Evolutionary conservation across 2,888 invertebrate species (phyloP), one percentile per base, ranked within the genome.

Genomic region (Ypsolopha sequella): DNA sequence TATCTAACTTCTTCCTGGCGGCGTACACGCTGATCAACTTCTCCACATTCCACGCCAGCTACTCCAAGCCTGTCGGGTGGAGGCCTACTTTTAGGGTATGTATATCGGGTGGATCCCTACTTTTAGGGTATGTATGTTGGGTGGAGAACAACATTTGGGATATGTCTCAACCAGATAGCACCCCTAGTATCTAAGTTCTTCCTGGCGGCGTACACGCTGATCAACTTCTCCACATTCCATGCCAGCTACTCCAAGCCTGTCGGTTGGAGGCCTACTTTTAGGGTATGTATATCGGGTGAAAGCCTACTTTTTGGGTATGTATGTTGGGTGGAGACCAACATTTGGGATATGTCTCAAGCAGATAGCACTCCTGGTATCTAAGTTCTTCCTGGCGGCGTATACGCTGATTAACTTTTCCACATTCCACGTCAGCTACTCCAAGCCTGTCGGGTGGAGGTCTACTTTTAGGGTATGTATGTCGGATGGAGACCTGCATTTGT

Each of bases 1-100:
- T 97, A 60, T 97, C 97, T 9, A 97, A 97, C 75, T 97, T 97
- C 84, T 97, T 97, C 86, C 84, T 97, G 66, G 96, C 96, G 48
- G 96, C 97, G 34, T 97, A 97, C 96, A 95, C 95, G 53, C 88
- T 97, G 53, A 95, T 97, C 61, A 97, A 97, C 86, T 97, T 96
- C 74, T 95, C 96, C 45, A 97, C 97, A 45, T 97, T 97, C 80
- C 97, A 97, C 82, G 96, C 96, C 41, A 95, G 95, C 56, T 87
- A 96, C 60, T 94, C 94, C 10, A 94, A 93, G 63, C 95, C 95
- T 0, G 93, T 95, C 24, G 95, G 95, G 10, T 95, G 95, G 95
- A 88, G 95, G 55, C 95, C 95, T 45, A 95, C 95, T 0, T 95
- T 95, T 66, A 92, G 93, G 88, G 95, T 95, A 76, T 69, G 63